These are phyloP conservation scores for Champsocephalus gunnari DNA, from an alignment of 2,797 vertebrate species.

Conservation along the genomic window DNA sequence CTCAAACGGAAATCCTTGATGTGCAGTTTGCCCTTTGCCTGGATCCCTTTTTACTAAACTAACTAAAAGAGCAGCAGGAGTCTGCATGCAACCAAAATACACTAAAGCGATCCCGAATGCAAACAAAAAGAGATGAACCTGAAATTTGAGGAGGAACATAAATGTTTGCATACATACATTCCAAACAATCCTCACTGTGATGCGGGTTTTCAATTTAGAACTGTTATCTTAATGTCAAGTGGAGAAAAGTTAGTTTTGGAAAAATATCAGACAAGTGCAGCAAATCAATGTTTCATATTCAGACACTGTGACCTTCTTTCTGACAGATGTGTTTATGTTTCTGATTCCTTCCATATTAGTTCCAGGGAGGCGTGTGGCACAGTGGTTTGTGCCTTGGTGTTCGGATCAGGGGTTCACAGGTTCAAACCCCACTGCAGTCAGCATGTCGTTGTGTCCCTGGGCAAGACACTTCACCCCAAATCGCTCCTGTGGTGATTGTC, in stretches of 20 bases:
- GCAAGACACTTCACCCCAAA: no score
- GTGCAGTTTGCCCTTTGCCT: slow-evolving; percentile 31
- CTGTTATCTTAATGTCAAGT: slow-evolving; percentile 59
- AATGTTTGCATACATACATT: slow-evolving; percentile 65
- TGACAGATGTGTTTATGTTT: slow-evolving; percentile 52
- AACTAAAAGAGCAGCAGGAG: slow-evolving; percentile 37
- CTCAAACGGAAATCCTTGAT: slow-evolving; percentile 26
- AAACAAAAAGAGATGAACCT: slow-evolving; percentile 56
- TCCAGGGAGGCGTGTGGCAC: no score
- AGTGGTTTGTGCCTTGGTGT: no score
- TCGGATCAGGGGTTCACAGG: no score
- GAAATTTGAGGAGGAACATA: slow-evolving; percentile 57
- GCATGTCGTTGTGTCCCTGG: neutral
- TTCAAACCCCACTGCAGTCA: no score
- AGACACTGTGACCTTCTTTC: slow-evolving; percentile 23
- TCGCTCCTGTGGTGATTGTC: no score
- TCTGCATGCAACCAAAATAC: slow-evolving; percentile 52
- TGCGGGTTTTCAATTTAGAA: slow-evolving; percentile 52
- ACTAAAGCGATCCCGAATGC: slow-evolving; percentile 38
- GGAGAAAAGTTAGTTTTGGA: slow-evolving; percentile 59
- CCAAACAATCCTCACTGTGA: slow-evolving; percentile 65
- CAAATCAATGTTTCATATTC: slow-evolving; percentile 56
- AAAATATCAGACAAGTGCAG: slow-evolving; percentile 42
- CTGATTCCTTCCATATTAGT: slow-evolving; percentile 46
- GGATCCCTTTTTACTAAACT: slow-evolving; percentile 25